These are phyloP conservation scores for Stenotaenia linearis DNA, from an alignment of 2,888 invertebrate genomes.

Conservation along the genomic window DNA sequence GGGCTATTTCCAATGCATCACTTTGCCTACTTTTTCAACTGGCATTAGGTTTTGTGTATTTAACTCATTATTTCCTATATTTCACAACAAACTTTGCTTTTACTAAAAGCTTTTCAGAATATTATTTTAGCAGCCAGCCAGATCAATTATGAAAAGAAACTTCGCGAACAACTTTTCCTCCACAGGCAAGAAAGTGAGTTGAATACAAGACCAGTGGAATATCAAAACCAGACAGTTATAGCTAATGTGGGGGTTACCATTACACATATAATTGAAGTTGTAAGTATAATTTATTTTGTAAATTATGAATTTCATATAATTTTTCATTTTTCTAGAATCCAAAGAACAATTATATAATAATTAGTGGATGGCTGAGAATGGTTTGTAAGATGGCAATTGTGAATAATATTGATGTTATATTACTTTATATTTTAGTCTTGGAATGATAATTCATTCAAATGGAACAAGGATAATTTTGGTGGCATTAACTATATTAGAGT, in stretches of 20 bases:
- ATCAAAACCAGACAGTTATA: neutral
- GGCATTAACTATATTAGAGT: slow-evolving; percentile 27
- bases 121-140: neutral
- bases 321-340: neutral
- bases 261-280: neutral
- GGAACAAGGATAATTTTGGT: slow-evolving; percentile 30
- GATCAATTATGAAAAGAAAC: neutral
- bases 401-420: neutral
- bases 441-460: slow-evolving; percentile 26
- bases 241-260: neutral
- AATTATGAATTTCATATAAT: neutral
- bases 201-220: neutral
- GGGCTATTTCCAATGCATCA: neutral
- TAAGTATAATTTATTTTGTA: neutral
- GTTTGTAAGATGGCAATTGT: neutral
- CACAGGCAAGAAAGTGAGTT: neutral
- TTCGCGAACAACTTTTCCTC: neutral
- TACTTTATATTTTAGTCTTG: slow-evolving; percentile 22
- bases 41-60: neutral
- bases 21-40: neutral
- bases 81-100: neutral
- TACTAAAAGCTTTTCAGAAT: neutral
- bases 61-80: neutral
- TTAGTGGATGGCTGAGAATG: neutral
- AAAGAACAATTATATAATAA: neutral